These are phyloP conservation scores for Phengaris arion DNA, from an alignment of 2,888 invertebrate species.

Conservation along the genomic window DNA sequence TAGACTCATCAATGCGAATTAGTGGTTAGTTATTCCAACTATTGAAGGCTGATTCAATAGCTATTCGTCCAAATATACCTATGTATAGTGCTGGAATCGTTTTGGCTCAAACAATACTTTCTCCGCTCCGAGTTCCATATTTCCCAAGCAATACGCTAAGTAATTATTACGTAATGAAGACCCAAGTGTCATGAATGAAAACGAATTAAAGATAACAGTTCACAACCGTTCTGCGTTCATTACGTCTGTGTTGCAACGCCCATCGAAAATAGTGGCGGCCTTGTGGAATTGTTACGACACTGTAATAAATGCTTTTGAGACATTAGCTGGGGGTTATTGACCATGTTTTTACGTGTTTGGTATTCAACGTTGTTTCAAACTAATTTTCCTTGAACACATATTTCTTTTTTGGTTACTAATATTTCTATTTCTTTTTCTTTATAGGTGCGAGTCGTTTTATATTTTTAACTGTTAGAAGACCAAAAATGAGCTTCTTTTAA, in stretches of 20 bases:
- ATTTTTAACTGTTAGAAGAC: neutral
- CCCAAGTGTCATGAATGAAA: constrained; percentile 8
- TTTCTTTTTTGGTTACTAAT: neutral
- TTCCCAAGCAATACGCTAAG: neutral
- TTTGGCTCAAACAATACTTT: neutral
- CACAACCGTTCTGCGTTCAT: neutral
- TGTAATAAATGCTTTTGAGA: constrained; percentile 44
- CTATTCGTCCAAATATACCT: neutral
- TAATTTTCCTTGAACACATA: constrained; percentile 4
- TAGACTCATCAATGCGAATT: neutral
- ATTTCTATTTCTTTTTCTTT: neutral
- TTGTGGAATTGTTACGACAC: constrained; percentile 60
- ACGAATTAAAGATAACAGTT: constrained; percentile 18
- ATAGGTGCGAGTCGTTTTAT: neutral
- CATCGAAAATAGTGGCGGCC: constrained; percentile 50
- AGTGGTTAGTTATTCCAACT: neutral
- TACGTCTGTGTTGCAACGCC: constrained; percentile 34
- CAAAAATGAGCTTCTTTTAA: neutral
- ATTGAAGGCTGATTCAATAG: neutral
- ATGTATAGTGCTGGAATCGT: neutral
- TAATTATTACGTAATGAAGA: constrained; percentile 18
- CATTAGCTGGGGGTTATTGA: constrained; percentile 53
- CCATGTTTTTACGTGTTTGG: constrained; percentile 40
- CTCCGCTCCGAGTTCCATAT: neutral
- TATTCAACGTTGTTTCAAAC: neutral